Evolutionary conservation across 2,888 invertebrate species (phyloP), one percentile per base, ranked within the genome.

Genomic region (Poecilus cupreus): DNA sequence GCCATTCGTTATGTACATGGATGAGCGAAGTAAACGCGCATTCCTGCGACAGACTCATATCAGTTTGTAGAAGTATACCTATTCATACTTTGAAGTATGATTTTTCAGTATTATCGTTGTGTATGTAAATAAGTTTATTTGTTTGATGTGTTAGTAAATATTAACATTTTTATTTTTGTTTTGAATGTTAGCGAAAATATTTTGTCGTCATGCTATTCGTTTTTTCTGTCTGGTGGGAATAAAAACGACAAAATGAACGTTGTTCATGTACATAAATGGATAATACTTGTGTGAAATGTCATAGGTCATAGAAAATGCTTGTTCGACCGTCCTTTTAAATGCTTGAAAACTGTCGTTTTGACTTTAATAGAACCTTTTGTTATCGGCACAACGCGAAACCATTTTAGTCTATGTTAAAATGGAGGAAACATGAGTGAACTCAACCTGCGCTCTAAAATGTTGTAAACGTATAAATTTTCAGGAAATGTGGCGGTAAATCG

Each of bases 271-370:
- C 60, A 16, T 37, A 68, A 68, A 39, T 37, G 64, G 39, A 68
- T 37, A 68, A 68, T 68, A 68, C 32, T 68, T 68, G 64, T 32
- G 64, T 68, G 18, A 68, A 68, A 68, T 32, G 37, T 68, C 37
- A 37, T 4, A 68, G 64, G 64, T 68, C 64, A 18, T 8, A 18
- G 64, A 68, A 68, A 68, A 37, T 68, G 64, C 37, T n/a, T 37
- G 18, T 37, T 60, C 20, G 18, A 68, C 37, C 11, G 37, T 37
- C 20, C 64, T 68, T 68, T 51, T 68, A 39, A 32, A 60, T n/a
- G 32, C 60, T 57, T 60, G 5, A 24, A 32, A 60, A 60, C 60
- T 60, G 60, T 60, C 60, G 60, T 26, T 60, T 60, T 60, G 24
- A 22, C n/a, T 24, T 60, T 20, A 60, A 60, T 60, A 60, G 22